Evolutionary conservation across 2,113 vertebrate genomes (phyloP), one percentile per base, ranked within the genome.

Genomic region (Apus apus): DNA sequence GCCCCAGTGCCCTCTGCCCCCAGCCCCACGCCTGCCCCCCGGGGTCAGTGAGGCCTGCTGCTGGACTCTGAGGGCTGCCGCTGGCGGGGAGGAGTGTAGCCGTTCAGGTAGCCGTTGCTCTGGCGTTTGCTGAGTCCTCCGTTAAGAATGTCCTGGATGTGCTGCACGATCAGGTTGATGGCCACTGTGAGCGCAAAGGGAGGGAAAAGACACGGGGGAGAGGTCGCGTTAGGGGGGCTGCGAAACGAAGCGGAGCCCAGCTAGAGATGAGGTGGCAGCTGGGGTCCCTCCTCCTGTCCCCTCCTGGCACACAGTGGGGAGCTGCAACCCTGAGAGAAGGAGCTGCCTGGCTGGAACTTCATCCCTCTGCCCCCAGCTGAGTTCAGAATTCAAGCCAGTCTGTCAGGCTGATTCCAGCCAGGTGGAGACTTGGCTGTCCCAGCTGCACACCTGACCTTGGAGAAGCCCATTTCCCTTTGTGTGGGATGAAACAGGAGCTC

Each of bases 161-260:
- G 99, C 97, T 99, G 99, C 73, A 99, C 99, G 9, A 99, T 99
- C 97, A 99, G 98, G 97, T 99, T 99, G 97, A 99, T 99, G 94
- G 99, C 99, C 97, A 99, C 99, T 99, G 98, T 19, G 46, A 74
- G 89, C 93, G 38, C 9, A 93, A 71, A 73, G 45, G 64, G 40
- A 88, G 40, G 46, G n/a, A 50, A 21, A 10, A 68, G 56, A 75
- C 36, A 90, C 38, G 38, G 45, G 50, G 56, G 86, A 92, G 64
- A 94, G 32, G 18, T 0, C 9, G 13, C 0, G 4, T 97, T 46
- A 98, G 81, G 43, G 54, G 34, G 15, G 8, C 19, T 27, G 32
- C 21, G 38, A 54, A 32, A 45, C n/a, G 23, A 66, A 43, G 9
- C 11, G 20, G 9, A 60, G 51, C 4, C 40, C 18, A 62, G 17